Percentiles rank a stretch among this genome's conserved stretches.
Conservation (phyloP, 1,140 invertebrate genomes). For the Caenorhabditis brenneri region DNA sequence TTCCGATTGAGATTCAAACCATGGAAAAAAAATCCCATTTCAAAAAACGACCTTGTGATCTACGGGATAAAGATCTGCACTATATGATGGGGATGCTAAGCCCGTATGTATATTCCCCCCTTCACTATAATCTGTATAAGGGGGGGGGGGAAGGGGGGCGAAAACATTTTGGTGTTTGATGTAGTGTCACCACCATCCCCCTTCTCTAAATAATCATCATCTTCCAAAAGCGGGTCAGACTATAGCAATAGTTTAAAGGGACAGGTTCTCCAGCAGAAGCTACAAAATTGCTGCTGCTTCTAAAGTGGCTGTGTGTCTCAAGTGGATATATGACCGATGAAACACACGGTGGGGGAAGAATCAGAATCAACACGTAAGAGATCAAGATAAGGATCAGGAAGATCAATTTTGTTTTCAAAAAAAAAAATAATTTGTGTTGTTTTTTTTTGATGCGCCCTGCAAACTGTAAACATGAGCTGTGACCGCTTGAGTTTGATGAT, state of each 20-base stretch:
- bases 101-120: not conserved
- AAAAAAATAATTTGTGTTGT: no score
- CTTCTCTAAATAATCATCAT: no score
- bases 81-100: not conserved
- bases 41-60: not conserved
- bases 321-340: not conserved
- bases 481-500: not conserved
- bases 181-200: not conserved
- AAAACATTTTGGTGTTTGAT: constrained; percentile 25
- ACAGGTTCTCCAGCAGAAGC: not conserved
- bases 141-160: not conserved
- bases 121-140: no score
- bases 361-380: not conserved
- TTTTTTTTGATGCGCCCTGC: no score
- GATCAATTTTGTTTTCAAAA: not conserved
- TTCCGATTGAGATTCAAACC: no score
- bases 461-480: not conserved
- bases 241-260: not conserved
- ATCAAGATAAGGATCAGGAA: not conserved
- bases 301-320: not conserved
- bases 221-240: not conserved
- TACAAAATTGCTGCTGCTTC: not conserved
- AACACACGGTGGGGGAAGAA: not conserved
- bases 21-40: no score
- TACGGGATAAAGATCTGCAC: not conserved